phyloP scores from a whole-genome alignment of 2,888 invertebrate genomes.

The Hartigia nigra region DNA sequence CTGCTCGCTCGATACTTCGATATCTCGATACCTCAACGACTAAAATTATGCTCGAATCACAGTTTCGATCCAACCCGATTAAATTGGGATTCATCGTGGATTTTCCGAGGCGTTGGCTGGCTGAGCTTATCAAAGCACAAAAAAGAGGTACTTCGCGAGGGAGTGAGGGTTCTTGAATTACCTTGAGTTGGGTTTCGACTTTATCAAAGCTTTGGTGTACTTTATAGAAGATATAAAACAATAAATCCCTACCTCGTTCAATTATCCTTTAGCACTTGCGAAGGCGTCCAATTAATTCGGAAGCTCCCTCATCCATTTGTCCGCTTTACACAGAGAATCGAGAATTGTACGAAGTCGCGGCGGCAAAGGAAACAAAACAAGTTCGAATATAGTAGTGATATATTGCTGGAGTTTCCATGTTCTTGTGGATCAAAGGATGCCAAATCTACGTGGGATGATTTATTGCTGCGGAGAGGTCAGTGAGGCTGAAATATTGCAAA shows the following conservation, averaged over 20 bases:
- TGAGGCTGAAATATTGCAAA: background rate
- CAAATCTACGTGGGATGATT: too few relatives aligned
- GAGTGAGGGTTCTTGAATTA: background rate
- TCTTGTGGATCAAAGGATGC: too few relatives aligned
- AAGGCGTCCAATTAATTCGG: background rate
- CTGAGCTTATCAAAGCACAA: background rate
- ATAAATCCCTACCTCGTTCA: background rate
- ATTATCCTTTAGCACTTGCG: background rate
- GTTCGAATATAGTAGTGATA: background rate
- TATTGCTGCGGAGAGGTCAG: too few relatives aligned
- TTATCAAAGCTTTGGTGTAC: background rate
- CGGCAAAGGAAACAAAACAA: background rate
- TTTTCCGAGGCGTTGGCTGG: slow-evolving; percentile 9
- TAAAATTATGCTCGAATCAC: background rate
- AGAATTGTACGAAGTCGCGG: background rate
- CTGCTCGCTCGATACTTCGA: too few relatives aligned
- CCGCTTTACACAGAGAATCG: background rate
- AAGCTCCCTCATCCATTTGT: background rate
- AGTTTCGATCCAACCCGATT: background rate
- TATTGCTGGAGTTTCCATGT: background rate
- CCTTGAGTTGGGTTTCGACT: background rate
- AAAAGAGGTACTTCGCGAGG: background rate
- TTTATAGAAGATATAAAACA: background rate
- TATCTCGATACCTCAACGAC: background rate
- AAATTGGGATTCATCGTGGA: slow-evolving; percentile 21